Conservation (phyloP, 1,140 invertebrate genomes). For the Uloborus diversus region DNA sequence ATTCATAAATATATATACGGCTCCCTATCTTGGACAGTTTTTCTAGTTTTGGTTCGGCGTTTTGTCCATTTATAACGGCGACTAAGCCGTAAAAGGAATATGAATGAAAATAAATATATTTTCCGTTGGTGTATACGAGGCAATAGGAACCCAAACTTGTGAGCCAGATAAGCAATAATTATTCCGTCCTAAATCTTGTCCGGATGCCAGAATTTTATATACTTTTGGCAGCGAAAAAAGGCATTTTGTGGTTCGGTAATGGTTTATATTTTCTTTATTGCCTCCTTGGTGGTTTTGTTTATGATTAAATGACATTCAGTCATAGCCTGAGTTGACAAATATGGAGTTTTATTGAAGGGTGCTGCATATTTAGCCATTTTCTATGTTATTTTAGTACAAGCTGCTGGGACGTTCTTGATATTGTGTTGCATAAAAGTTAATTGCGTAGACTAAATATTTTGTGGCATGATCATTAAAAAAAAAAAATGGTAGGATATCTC, state of each 20-base stretch:
- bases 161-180: slow-evolving; percentile 44
- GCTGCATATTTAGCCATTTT: too few species aligned
- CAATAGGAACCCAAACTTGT: not conserved
- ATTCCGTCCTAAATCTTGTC: slow-evolving; percentile 37
- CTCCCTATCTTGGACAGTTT: not conserved
- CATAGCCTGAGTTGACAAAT: slow-evolving; percentile 8
- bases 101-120: slow-evolving; percentile 33
- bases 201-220: slow-evolving; percentile 8
- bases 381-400: too few species aligned
- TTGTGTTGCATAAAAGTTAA: too few species aligned
- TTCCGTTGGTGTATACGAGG: not conserved
- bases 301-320: not conserved
- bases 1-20: slow-evolving; percentile 39
- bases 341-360: not conserved
- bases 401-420: too few species aligned
- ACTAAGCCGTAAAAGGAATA: slow-evolving; percentile 45
- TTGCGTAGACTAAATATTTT: too few species aligned
- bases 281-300: not conserved
- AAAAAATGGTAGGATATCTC: too few species aligned
- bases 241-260: slow-evolving; percentile 1
- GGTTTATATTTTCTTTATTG: slow-evolving; percentile 27
- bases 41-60: not conserved
- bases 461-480: too few species aligned
- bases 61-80: slow-evolving; percentile 43
- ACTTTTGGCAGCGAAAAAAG: not conserved